A percentile compares a stretch with the other conserved stretches of the same genome.
Evolutionary conservation across 1,140 invertebrate species (phyloP).

Genomic region (Dinoponera quadriceps): DNA sequence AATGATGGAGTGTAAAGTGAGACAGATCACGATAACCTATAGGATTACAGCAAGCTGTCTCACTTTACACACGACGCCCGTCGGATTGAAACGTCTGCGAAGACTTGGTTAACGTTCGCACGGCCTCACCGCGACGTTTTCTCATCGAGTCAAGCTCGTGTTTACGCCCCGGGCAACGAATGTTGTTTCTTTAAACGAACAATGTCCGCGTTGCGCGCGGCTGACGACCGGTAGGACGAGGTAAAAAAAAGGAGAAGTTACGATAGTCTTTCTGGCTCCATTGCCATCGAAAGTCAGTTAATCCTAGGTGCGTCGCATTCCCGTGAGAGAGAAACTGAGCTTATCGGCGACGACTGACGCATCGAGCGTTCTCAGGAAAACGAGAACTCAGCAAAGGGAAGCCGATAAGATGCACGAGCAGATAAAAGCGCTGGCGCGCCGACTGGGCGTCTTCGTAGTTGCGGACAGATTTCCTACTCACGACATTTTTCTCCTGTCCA

Average conservation of each 20-base stretch:
- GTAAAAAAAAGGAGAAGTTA: not conserved
- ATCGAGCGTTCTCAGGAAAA: not conserved
- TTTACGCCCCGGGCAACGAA: not conserved
- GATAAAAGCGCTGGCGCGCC: not conserved
- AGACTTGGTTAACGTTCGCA: no score
- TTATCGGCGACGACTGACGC: not conserved
- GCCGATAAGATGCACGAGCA: constrained; percentile 8
- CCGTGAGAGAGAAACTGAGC: not conserved
- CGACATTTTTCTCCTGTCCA: constrained; percentile 87
- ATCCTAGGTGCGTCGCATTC: not conserved
- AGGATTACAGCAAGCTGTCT: no score
- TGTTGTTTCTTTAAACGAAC: not conserved
- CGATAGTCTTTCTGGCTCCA: not conserved
- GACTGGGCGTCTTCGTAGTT: constrained; percentile 19
- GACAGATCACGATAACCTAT: no score
- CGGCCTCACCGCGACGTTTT: not conserved
- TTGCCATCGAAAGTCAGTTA: not conserved
- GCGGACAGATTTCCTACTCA: constrained; percentile 79
- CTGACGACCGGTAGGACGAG: constrained; percentile 10
- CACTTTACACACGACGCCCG: no score
- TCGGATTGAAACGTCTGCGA: no score
- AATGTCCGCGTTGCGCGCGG: not conserved
- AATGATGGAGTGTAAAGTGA: no score
- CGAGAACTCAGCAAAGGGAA: constrained; percentile 2
- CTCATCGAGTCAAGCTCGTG: not conserved